Evolutionary conservation across 2,797 vertebrate genomes (phyloP).

Genomic region (Pipistrellus pygmaeus): DNA sequence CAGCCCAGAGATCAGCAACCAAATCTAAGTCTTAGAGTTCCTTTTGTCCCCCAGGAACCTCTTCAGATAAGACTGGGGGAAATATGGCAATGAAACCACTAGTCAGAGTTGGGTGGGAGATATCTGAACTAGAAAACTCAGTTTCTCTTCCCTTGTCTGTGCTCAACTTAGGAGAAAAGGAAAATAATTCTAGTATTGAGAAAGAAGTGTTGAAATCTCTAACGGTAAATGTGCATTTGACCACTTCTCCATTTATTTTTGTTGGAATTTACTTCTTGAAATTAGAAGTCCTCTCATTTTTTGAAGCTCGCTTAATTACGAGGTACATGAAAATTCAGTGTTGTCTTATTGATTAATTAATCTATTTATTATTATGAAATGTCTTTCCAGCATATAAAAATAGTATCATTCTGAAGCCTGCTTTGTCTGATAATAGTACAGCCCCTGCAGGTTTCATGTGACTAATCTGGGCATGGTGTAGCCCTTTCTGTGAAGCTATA

Average conservation of each 20-base stretch:
- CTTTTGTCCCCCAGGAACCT: too few species aligned
- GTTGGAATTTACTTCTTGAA: background rate
- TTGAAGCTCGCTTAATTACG: background rate
- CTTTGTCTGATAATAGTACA: background rate
- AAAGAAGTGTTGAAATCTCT: background rate
- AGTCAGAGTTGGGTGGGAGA: background rate
- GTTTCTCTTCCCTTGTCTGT: background rate
- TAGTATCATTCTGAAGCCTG: background rate
- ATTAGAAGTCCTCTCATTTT: background rate
- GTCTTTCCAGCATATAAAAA: background rate
- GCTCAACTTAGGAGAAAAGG: background rate
- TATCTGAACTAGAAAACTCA: background rate
- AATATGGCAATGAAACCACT: background rate
- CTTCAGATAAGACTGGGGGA: background rate
- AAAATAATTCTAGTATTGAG: background rate
- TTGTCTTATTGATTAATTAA: background rate
- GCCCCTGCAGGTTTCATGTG: background rate
- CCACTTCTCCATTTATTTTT: background rate
- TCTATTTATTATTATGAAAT: background rate
- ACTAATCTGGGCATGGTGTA: background rate
- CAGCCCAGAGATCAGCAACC: background rate
- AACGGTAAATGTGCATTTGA: background rate
- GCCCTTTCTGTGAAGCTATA: too few species aligned
- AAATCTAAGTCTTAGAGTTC: background rate
- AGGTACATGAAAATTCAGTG: too few species aligned